Conservation (phyloP, 1,140 invertebrate genomes). For the Drosophila miranda region DNA sequence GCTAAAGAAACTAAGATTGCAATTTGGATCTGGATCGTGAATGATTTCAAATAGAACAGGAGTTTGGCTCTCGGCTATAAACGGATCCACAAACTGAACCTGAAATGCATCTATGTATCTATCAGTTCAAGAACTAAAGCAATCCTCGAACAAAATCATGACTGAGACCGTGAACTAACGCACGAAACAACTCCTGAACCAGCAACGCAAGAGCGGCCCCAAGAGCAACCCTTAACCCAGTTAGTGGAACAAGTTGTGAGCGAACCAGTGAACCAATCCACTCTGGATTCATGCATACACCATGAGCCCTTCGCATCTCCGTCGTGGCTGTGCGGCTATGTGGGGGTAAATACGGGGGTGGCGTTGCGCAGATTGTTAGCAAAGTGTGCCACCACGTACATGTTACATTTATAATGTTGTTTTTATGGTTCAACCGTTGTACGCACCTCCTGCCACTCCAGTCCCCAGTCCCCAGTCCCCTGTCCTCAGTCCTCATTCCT, state of each 20-base stretch:
- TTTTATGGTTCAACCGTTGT: slow-evolving; percentile 67
- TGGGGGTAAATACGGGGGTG: neutral
- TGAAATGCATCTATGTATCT: slow-evolving; percentile 2
- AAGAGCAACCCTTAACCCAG: slow-evolving; percentile 3
- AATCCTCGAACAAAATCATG: neutral
- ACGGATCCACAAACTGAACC: neutral
- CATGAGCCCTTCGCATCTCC: too few relatives aligned
- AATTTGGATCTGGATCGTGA: too few relatives aligned
- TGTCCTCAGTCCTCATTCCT: neutral
- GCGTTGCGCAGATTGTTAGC: slow-evolving; percentile 25
- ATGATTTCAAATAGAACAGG: too few relatives aligned
- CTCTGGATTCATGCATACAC: too few relatives aligned
- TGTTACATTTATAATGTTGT: slow-evolving; percentile 78
- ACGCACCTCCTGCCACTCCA: slow-evolving; percentile 9
- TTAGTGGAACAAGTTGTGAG: slow-evolving; percentile 3
- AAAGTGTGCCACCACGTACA: slow-evolving; percentile 65
- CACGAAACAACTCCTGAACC: slow-evolving; percentile 13
- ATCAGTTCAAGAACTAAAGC: slow-evolving; percentile 21
- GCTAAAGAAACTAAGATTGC: too few relatives aligned
- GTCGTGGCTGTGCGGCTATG: neutral
- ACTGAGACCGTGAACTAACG: slow-evolving; percentile 1
- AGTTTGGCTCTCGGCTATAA: too few relatives aligned
- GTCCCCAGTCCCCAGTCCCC: neutral
- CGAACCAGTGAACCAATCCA: neutral
- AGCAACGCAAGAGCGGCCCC: slow-evolving; percentile 14